Conservation (phyloP, 37 sponge, comb jelly and placozoan genomes). For the Tethya wilhelma region DNA sequence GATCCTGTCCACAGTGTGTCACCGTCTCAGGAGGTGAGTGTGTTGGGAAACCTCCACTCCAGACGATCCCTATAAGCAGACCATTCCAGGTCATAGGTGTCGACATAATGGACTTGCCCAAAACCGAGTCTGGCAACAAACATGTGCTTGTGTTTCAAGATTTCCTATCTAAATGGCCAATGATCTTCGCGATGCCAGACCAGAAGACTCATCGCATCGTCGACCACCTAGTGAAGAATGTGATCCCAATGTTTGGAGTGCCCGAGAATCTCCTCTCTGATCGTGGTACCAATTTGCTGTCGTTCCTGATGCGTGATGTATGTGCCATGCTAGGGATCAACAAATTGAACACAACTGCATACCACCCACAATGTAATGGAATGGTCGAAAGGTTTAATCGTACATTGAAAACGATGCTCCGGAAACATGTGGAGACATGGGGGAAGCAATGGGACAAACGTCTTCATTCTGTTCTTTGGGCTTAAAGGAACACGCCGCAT, state of each 20-base stretch:
- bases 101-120: conserved; percentile 55
- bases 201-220: conserved; percentile 58
- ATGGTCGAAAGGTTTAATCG: too few relatives aligned
- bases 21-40: too few relatives aligned
- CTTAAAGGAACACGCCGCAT: too few relatives aligned
- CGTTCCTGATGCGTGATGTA: conserved; percentile 47
- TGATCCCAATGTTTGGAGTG: conserved; percentile 54
- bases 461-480: too few relatives aligned
- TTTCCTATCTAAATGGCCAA: conserved; percentile 64
- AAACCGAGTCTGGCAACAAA: conserved; percentile 12
- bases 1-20: too few relatives aligned
- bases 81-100: conserved; percentile 69
- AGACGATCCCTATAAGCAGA: conserved; percentile 52
- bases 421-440: conserved; percentile 29
- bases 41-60: conserved; percentile 45
- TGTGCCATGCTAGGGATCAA: conserved; percentile 35
- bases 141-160: conserved; percentile 68
- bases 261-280: conserved; percentile 66
- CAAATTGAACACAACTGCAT: conserved; percentile 49
- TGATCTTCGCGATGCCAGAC: conserved; percentile 51
- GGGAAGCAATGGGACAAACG: conserved; percentile 48
- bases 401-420: conserved; percentile 33
- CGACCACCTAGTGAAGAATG: conserved; percentile 28
- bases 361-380: too few relatives aligned
- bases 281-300: conserved; percentile 47